Percentiles rank a stretch among this genome's conserved stretches.
Conservation (phyloP, 2,888 invertebrate genomes). For the Cephus pygmeus region DNA sequence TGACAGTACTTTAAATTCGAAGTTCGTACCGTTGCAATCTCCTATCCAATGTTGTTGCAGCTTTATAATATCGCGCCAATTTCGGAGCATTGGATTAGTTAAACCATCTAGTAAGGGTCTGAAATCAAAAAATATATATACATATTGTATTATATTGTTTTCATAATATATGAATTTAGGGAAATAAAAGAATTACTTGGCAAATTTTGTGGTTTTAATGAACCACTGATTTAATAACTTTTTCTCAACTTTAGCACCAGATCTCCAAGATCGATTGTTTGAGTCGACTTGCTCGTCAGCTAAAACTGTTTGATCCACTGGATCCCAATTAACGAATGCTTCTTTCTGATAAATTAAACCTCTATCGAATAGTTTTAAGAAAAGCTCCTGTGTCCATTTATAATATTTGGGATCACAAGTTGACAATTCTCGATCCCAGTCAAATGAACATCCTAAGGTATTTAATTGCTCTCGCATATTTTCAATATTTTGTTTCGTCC, state of each 20-base stretch:
- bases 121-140: slow-evolving; percentile 15
- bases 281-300: slow-evolving; percentile 98
- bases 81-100: slow-evolving; percentile 74
- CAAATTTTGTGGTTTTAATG: slow-evolving; percentile 87
- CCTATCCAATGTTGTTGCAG: slow-evolving; percentile 93
- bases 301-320: slow-evolving; percentile 94
- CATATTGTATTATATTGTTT: neutral
- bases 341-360: slow-evolving; percentile 89
- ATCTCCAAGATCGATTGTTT: slow-evolving; percentile 93
- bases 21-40: slow-evolving; percentile 81
- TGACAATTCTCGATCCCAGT: slow-evolving; percentile 91
- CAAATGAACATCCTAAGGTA: slow-evolving; percentile 85
- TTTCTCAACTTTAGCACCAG: slow-evolving; percentile 93
- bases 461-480: slow-evolving; percentile 86
- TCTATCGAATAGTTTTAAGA: slow-evolving; percentile 85
- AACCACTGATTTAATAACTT: slow-evolving; percentile 94
- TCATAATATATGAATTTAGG: neutral
- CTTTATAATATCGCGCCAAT: slow-evolving; percentile 88
- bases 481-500: slow-evolving; percentile 88
- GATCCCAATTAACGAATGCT: slow-evolving; percentile 98
- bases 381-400: slow-evolving; percentile 95
- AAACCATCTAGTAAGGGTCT: slow-evolving; percentile 74
- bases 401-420: slow-evolving; percentile 93
- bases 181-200: slow-evolving; percentile 70
- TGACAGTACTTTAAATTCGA: slow-evolving; percentile 72